Base-by-base conservation (phyloP, 2,888 invertebrate species). In the Keiferia lycopersicella region DNA sequence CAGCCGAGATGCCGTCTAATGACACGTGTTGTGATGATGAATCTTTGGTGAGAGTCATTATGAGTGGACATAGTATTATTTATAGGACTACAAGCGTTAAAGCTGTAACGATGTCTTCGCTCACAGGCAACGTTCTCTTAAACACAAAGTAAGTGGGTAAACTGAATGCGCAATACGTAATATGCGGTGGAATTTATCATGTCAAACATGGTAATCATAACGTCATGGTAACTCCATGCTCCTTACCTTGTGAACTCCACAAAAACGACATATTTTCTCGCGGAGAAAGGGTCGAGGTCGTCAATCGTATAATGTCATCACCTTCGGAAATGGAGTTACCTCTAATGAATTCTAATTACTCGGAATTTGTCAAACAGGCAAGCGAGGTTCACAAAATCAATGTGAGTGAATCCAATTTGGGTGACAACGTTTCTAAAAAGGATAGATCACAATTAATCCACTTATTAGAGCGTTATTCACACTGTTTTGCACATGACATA, bases 111-210 rank as follows among this genome's bases (percentile, higher is more conserved):
- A 60, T 63, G 7, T 0, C 64, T 6, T 8, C 7, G 8, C 20
- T 63, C 22, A 59, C 39, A 56, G 64, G 62, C 6, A 53, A 51
- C n/a, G 20, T 67, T 2, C 22, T 65, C 18, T 10, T 66, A n/a
- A 50, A 66, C 7, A 67, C 50, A 34, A 66, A 58, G n/a, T 34
- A 69, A 1, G 63, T 65, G 26, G 68, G 67, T 11, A 71, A 63
- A 56, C 69, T 67, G 0, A 65, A 34, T 22, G 41, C 65, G n/a
- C n/a, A n/a, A n/a, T n/a, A n/a, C n/a, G n/a, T n/a, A n/a, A n/a
- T n/a, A n/a, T n/a, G n/a, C n/a, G n/a, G n/a, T n/a, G n/a, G n/a
- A n/a, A n/a, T n/a, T n/a, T n/a, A n/a, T n/a, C n/a, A n/a, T n/a
- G n/a, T n/a, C n/a, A n/a, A n/a, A n/a, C n/a, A n/a, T n/a, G n/a